Conservation (phyloP, 2,113 vertebrate genomes). For the Catharus fuscescens region DNA sequence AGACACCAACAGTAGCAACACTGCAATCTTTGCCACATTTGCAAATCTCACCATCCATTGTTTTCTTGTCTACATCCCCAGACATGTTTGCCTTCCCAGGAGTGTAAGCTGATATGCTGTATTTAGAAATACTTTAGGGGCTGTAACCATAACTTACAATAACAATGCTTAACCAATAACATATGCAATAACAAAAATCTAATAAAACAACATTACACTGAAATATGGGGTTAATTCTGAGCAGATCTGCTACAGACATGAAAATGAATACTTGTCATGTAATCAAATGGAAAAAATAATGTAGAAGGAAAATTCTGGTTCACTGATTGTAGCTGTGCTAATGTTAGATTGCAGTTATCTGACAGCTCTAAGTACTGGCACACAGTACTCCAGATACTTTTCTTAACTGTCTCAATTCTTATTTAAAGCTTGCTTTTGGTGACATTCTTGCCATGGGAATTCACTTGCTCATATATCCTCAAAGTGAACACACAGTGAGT, state of each 20-base stretch:
- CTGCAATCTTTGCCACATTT: background rate
- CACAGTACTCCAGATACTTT: background rate
- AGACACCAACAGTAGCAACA: background rate
- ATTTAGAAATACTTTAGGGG: background rate
- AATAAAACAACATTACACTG: background rate
- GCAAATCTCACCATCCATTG: background rate
- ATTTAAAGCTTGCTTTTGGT: constrained; percentile 17
- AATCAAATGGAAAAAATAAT: constrained; percentile 24
- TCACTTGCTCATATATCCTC: background rate
- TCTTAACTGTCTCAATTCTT: background rate
- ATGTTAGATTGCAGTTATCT: constrained; percentile 9
- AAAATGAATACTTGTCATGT: constrained; percentile 24
- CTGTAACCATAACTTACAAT: background rate
- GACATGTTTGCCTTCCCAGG: background rate
- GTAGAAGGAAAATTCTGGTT: background rate
- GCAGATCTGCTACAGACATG: background rate
- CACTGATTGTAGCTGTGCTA: background rate
- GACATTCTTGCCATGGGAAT: background rate
- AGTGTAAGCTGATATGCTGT: background rate
- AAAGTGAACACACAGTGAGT: background rate
- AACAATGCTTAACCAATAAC: background rate
- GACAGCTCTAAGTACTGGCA: background rate
- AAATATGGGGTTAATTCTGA: background rate
- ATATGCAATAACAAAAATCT: background rate
- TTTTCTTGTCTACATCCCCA: background rate